Evolutionary conservation across 1,140 invertebrate genomes (phyloP).

Genomic region (Homarus americanus): DNA sequence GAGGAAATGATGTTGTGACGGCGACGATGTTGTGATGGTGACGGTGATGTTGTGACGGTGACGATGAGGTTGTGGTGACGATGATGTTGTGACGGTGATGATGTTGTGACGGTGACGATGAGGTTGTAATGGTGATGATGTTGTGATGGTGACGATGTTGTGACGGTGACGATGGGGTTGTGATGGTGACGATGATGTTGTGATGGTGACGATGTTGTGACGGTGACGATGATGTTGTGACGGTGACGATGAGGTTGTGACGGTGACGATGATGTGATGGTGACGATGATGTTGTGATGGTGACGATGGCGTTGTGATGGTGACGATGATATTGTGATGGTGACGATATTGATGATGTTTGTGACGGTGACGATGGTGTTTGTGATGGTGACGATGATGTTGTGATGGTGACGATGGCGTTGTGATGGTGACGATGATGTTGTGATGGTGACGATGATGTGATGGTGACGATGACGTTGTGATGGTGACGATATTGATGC

Average conservation of each 20-base stretch:
- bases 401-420: background rate
- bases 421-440: background rate
- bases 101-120: background rate
- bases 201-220: background rate
- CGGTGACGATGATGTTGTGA: background rate
- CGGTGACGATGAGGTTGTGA: background rate
- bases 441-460: constrained; percentile 40
- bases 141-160: background rate
- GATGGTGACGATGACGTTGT: no score
- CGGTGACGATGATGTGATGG: background rate
- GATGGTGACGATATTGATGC: no score
- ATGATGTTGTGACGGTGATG: background rate
- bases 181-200: background rate
- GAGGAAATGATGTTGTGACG: background rate
- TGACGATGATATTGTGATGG: background rate
- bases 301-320: background rate
- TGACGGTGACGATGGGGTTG: background rate
- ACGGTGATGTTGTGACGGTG: background rate
- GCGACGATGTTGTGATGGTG: no score
- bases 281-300: background rate
- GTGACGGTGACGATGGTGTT: background rate
- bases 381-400: background rate
- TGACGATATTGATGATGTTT: background rate
- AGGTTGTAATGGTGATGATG: background rate
- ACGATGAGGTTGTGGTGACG: background rate